Base-by-base conservation (phyloP, 1,140 invertebrate genomes). In the Whitmania pigra region DNA sequence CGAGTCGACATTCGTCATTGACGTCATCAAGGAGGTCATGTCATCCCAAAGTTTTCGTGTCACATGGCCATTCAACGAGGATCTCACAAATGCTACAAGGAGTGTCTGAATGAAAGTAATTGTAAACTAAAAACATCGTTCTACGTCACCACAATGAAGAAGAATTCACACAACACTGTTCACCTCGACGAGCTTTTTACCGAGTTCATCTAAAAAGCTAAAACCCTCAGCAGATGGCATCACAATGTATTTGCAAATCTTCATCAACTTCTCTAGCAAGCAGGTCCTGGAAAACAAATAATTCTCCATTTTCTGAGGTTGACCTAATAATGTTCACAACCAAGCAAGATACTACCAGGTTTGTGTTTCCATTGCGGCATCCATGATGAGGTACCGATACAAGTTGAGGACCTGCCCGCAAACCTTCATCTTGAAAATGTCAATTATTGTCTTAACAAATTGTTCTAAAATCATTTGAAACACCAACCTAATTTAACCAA, bases 261-360 rank as follows among this genome's bases (percentile, higher is more conserved):
- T 63, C 57, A 63, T 22, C 57, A 63, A n/a, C 29, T 63, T 63
- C 57, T 63, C 29, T 18, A 63, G 29, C 29, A 63, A 20, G 57
- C 57, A 63, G 22, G 57, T n/a, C 57, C 57, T 63, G 57, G 22
- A 25, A 63, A 22, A 63, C 6, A 63, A 63, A 25, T 31, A 63
- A n/a, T 63, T 63, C 18, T 31, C 22, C 15, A 31, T 18, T 63
- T 13, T 31, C 11, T 63, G 9, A 25, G 1, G 0, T 25, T n/a
- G n/a, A n/a, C n/a, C n/a, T 63, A 13, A 63, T 11, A 31, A 25
- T 25, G 4, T 15, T 22, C 13, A 17, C 57, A 63, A 7, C 43
- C n/a, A n/a, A 49, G 0, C 43, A 13, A 17, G 13, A 11, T 7
- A 15, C 13, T 11, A 49, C 43, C 43, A 49, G 43, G 43, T 49